Conservation (phyloP, 2,888 invertebrate genomes). For the Ryuthela nishihirai region DNA sequence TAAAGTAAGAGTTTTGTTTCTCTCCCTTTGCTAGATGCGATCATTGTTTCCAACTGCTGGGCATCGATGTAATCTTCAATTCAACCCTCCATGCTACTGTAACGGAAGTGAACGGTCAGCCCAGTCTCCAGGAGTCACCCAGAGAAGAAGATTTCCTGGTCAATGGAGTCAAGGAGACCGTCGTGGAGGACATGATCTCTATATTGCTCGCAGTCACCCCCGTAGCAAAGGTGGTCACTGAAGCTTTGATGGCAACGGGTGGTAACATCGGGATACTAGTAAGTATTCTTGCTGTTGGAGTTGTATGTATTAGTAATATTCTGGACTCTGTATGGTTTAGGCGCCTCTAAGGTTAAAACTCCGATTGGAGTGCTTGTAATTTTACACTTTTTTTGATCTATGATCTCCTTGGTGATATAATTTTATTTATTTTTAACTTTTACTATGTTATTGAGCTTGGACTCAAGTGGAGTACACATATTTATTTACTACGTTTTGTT, state of each 20-base stretch:
- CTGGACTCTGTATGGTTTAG: no score
- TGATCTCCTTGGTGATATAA: no score
- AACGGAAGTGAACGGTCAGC: slow-evolving; percentile 47
- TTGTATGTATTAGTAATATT: no score
- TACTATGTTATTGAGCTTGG: no score
- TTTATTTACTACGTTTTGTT: no score
- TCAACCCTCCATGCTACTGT: slow-evolving; percentile 48
- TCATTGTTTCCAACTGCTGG: slow-evolving; percentile 49
- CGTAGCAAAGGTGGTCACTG: slow-evolving; percentile 44
- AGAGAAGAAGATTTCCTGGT: slow-evolving; percentile 41
- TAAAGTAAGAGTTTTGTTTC: no score
- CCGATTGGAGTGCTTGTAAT: no score
- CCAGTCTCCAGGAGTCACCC: slow-evolving; percentile 44
- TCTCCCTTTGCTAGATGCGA: slow-evolving; percentile 42
- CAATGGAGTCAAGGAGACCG: slow-evolving; percentile 40
- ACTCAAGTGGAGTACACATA: no score
- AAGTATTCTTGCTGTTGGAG: neutral
- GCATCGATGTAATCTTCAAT: slow-evolving; percentile 49
- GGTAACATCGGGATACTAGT: slow-evolving; percentile 41
- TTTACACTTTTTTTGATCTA: no score
- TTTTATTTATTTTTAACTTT: no score
- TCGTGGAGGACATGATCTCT: slow-evolving; percentile 45
- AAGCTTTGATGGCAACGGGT: slow-evolving; percentile 37
- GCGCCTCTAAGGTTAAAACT: no score
- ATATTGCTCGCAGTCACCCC: slow-evolving; percentile 43